These are phyloP conservation scores for Grammomys surdaster DNA, from an alignment of 2,113 vertebrate species.

Conservation along the genomic window DNA sequence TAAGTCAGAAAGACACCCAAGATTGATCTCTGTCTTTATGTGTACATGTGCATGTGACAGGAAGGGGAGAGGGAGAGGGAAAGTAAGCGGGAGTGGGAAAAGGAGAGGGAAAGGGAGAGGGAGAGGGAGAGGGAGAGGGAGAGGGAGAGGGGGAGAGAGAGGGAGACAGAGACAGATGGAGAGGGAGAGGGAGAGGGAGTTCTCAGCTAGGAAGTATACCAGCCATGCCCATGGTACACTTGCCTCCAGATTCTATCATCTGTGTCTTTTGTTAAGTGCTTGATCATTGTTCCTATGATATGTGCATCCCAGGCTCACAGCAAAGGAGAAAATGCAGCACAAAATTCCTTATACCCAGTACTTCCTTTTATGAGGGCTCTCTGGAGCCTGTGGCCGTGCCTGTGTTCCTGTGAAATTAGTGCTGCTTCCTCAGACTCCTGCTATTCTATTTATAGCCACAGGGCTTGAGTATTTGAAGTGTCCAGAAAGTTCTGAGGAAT, in stretches of 20 bases:
- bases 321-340: constrained; percentile 36
- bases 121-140: too few relatives aligned
- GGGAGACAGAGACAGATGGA: too few relatives aligned
- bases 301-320: constrained; percentile 54
- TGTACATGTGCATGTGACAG: neutral
- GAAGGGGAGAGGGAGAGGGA: too few relatives aligned
- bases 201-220: neutral
- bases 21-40: neutral
- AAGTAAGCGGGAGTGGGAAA: too few relatives aligned
- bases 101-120: too few relatives aligned
- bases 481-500: constrained; percentile 74
- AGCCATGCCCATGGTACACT: neutral
- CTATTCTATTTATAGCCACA: constrained; percentile 88
- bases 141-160: too few relatives aligned
- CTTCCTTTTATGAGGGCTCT: constrained; percentile 67
- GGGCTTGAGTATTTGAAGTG: constrained; percentile 74
- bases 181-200: too few relatives aligned
- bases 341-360: constrained; percentile 30
- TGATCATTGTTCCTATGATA: constrained; percentile 54
- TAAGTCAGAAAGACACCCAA: neutral
- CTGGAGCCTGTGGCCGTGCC: constrained; percentile 82
- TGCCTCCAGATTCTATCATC: constrained; percentile 6
- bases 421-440: constrained; percentile 86
- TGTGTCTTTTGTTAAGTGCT: neutral
- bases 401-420: constrained; percentile 90